Conservation (phyloP, 2,113 vertebrate species). For the Phalacrocorax pelagicus region DNA sequence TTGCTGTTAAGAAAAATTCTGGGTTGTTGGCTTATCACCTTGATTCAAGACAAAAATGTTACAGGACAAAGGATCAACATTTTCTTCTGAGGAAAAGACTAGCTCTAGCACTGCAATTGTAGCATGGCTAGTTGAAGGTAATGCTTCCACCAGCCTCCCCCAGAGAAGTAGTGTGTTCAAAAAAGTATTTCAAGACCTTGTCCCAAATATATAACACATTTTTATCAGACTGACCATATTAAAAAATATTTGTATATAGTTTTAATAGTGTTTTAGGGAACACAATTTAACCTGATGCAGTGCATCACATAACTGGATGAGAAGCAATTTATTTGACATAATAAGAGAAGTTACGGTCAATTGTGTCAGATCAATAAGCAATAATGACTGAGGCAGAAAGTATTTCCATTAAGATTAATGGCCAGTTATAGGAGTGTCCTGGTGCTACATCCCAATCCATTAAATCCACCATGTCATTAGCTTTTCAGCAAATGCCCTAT, state of each 20-base stretch:
- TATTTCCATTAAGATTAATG: background rate
- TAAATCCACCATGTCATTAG: background rate
- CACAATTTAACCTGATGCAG: background rate
- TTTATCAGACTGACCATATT: background rate
- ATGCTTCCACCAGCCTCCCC: background rate
- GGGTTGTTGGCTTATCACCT: background rate
- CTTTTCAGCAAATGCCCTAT: background rate
- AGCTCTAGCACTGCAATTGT: background rate
- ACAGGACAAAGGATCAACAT: background rate
- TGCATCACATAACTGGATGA: background rate
- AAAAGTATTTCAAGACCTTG: background rate
- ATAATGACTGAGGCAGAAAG: background rate
- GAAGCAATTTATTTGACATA: background rate
- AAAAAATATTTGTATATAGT: background rate
- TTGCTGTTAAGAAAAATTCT: background rate
- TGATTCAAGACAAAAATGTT: background rate
- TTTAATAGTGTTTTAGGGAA: background rate
- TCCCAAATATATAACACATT: background rate
- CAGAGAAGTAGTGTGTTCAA: background rate
- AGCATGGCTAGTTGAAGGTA: background rate
- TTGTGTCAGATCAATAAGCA: background rate
- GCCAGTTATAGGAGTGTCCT: background rate
- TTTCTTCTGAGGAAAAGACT: background rate
- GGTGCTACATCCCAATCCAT: background rate
- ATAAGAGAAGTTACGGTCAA: background rate